Base-by-base conservation (phyloP, 2,797 vertebrate genomes). In the Parambassis ranga region DNA sequence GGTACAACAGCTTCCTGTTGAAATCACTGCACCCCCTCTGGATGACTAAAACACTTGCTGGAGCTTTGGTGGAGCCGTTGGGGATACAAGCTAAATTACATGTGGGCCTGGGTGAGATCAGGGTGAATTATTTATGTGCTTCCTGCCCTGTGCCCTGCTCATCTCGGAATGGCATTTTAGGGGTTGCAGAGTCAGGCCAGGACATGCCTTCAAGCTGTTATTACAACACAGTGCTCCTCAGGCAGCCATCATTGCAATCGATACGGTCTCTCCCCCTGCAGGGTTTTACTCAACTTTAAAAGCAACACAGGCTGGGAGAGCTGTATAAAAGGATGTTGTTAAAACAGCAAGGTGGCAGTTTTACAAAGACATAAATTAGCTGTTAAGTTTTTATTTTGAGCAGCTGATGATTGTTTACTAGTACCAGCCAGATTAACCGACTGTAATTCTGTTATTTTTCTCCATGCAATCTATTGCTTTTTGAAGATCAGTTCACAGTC, bases 71-170 rank as follows among this genome's bases (percentile, higher is more conserved):
- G 30, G 46, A 50, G 56, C 72, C 64, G 39, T 50, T 0, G 41
- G 72, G 78, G 68, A 82, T 73, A 79, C 78, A 60, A 82, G 74
- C 64, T 65, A 71, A 78, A 83, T 81, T 74, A 78, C 86, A 82
- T 47, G 74, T 56, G 64, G 66, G 74, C 71, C 69, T 65, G 33
- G 48, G 49, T 61, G 51, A 77, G 77, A 85, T 79, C 68, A 79
- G 43, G 72, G 75, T 79, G 50, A 83, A 79, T 87, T 75, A 78
- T 84, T 81, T 52, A 82, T 80, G 61, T 53, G 71, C 49, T 68
- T 64, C 60, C 48, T 71, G 47, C 26, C 68, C 65, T 23, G 64
- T 50, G 44, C 47, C 61, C 69, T 41, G 37, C 43, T 78, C 63
- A 39, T 77, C 35, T 47, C 26, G 7, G 23, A 58, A 22, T 52